Evolutionary conservation across 2,888 invertebrate genomes (phyloP).

Genomic region (Anodontia alba): DNA sequence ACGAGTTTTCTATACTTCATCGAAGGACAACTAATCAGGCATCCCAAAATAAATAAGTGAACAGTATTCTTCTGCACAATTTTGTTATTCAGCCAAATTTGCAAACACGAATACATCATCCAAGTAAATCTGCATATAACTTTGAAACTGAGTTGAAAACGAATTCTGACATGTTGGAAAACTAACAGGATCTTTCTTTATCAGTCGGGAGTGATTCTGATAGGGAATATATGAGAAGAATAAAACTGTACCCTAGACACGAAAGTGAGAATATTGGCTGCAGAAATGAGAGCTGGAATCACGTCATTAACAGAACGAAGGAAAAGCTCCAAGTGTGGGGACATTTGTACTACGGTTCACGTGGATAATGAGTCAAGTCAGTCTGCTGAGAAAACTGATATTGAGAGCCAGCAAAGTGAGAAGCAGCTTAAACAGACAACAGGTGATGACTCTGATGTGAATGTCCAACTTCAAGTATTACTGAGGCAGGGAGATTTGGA

Average conservation of each 20-base stretch:
- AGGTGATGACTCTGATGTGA: conserved; percentile 50
- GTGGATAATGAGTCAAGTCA: conserved; percentile 46
- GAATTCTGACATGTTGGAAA: conserved; percentile 67
- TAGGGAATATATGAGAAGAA: conserved; percentile 61
- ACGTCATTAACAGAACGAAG: conserved; percentile 46
- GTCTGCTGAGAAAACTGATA: conserved; percentile 68
- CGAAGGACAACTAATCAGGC: too few species aligned
- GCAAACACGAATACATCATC: too few species aligned
- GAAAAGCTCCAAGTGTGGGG: conserved; percentile 48
- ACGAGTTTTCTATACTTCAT: too few species aligned
- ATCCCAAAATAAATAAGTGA: too few species aligned
- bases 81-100: too few species aligned
- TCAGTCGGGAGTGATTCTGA: conserved; percentile 68
- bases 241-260: conserved; percentile 42
- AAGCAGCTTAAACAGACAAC: conserved; percentile 36
- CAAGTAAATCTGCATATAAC: too few species aligned
- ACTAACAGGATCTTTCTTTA: conserved; percentile 59
- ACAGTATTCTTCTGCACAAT: too few species aligned
- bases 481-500: conserved; percentile 54
- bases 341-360: conserved; percentile 55
- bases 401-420: conserved; percentile 24
- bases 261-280: conserved; percentile 83
- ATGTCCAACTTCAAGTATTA: conserved; percentile 45
- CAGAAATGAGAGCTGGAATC: conserved; percentile 83
- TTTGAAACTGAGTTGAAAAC: conserved; percentile 78